Base-by-base conservation (phyloP, 1,140 invertebrate species). In the Bombus affinis region DNA sequence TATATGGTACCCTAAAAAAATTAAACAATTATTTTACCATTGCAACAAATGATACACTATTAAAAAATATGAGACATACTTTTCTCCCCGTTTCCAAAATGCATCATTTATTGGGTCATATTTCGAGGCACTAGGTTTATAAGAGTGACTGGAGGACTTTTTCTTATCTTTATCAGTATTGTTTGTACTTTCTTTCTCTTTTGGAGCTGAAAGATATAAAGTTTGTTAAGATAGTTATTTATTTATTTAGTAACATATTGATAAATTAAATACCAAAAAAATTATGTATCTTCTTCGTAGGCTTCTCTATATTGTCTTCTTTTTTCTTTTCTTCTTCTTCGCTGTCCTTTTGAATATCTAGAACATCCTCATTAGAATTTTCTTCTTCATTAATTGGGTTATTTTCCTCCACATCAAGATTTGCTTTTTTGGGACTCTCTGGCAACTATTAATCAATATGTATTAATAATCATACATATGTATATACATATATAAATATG, bases 71-170 rank as follows among this genome's bases (percentile, higher is more conserved):
- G 10, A 25, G 3, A 92, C 94, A 94, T 95, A 98, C 97, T 96
- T 97, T 92, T 98, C 96, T 12, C 96, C 96, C 70, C 96, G 94
- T 91, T 96, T 96, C 99, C 99, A 99, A 89, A 96, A 97, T 1
- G 98, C 98, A 96, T 99, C 97, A 28, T 98, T 95, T n/a, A 99
- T 96, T 3, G 99, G 98, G 95, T 99, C 96, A 95, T 99, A 99
- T 39, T 97, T 97, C 6, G 95, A 90, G 89, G 96, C 96, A 13
- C 95, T 95, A 3, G 99, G 99, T 95, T 98, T 96, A 93, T 98
- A 99, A 59, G 96, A 95, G 15, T 89, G 78, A 66, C 35, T 90
- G 12, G 57, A 13, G 10, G 85, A 83, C 72, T 92, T 90, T 75
- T 81, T 84, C 78, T 89, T 91, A 42, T 79, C 65, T 39, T 0